Conservation (phyloP, 1,140 invertebrate species). For the Caligus rogercresseyi region DNA sequence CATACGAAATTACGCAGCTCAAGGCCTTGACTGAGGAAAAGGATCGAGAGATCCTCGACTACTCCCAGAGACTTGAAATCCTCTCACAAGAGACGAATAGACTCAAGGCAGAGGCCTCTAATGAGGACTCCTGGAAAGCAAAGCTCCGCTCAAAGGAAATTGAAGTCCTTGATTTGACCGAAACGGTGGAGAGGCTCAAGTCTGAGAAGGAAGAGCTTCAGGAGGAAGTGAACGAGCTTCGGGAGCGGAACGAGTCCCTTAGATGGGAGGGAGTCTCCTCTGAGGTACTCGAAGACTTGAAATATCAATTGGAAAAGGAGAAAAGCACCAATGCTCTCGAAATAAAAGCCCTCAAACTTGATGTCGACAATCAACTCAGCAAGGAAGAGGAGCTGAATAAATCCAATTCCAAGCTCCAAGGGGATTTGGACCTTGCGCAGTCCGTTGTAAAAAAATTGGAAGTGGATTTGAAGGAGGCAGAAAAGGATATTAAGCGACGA, state of each 20-base stretch:
- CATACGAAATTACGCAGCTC: too few relatives aligned
- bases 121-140: background rate
- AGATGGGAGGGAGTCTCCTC: background rate
- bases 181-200: slow-evolving; percentile 5
- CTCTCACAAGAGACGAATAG: too few relatives aligned
- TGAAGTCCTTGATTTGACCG: slow-evolving; percentile 2
- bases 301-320: background rate
- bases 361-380: background rate
- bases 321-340: background rate
- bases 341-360: background rate
- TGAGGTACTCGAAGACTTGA: background rate
- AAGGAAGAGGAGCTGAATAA: background rate
- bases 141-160: slow-evolving; percentile 3
- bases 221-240: slow-evolving; percentile 1
- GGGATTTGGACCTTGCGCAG: background rate
- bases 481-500: background rate
- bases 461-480: background rate
- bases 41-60: too few relatives aligned
- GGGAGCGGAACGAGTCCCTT: background rate
- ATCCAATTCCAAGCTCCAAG: background rate
- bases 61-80: too few relatives aligned
- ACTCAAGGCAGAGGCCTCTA: background rate
- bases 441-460: background rate
- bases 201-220: slow-evolving; percentile 4
- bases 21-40: too few relatives aligned